Evolutionary conservation across 2,888 invertebrate species (phyloP).

Genomic region (Cepaea hortensis): DNA sequence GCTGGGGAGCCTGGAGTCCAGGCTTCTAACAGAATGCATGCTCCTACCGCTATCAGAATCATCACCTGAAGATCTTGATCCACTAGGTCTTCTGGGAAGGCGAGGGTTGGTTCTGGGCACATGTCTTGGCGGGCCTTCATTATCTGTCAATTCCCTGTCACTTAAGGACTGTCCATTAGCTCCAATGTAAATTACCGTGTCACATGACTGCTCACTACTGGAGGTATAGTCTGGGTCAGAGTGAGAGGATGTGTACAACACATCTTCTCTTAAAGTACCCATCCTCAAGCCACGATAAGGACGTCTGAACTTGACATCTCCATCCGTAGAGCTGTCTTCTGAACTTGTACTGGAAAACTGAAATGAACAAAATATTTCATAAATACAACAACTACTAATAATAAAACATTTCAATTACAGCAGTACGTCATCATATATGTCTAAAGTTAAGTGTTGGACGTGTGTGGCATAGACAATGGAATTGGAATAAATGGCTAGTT

Average conservation of each 20-base stretch:
- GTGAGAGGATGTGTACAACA: slow-evolving; percentile 63
- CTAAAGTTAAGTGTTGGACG: too few species aligned
- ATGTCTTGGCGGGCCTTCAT: slow-evolving; percentile 74
- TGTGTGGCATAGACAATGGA: too few species aligned
- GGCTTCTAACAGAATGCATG: slow-evolving; percentile 46
- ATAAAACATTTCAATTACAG: not conserved
- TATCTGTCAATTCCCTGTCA: slow-evolving; percentile 75
- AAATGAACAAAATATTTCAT: slow-evolving; percentile 39
- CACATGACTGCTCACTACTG: slow-evolving; percentile 96
- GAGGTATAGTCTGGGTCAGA: slow-evolving; percentile 83
- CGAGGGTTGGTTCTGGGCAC: slow-evolving; percentile 72
- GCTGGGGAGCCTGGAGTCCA: slow-evolving; percentile 46
- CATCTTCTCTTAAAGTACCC: slow-evolving; percentile 74
- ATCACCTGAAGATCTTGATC: slow-evolving; percentile 72
- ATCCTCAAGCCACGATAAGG: slow-evolving; percentile 73
- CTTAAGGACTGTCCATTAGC: slow-evolving; percentile 73
- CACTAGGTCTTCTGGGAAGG: slow-evolving; percentile 68
- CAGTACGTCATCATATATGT: too few species aligned
- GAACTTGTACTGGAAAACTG: slow-evolving; percentile 77
- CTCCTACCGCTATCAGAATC: slow-evolving; percentile 72
- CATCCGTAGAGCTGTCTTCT: slow-evolving; percentile 77
- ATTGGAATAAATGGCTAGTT: slow-evolving; percentile 36
- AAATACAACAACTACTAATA: not conserved
- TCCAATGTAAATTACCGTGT: slow-evolving; percentile 92
- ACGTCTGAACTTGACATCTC: slow-evolving; percentile 63